Conservation (phyloP, 1,140 invertebrate genomes). For the Drosophila ohnishii region DNA sequence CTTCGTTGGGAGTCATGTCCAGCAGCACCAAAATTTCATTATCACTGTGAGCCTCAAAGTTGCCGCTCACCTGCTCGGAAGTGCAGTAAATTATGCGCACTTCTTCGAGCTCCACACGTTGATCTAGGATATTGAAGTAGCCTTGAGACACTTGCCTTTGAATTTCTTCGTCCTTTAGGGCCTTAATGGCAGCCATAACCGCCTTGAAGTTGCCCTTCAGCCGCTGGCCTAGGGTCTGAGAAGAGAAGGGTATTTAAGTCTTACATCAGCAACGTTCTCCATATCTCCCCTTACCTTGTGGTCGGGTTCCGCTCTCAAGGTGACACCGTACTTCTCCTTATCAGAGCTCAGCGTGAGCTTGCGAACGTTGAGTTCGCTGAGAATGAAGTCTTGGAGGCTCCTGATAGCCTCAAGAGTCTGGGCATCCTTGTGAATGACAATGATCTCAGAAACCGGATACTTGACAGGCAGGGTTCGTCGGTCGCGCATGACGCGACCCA, state of each 20-base stretch:
- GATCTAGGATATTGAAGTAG: conserved; percentile 88
- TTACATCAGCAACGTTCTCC: not conserved
- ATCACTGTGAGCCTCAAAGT: conserved; percentile 95
- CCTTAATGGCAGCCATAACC: conserved; percentile 92
- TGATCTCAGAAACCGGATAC: conserved; percentile 97
- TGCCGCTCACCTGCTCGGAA: conserved; percentile 83
- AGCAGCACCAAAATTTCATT: conserved; percentile 92
- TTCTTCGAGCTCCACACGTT: conserved; percentile 91
- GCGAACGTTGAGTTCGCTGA: conserved; percentile 97
- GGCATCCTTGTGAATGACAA: conserved; percentile 95
- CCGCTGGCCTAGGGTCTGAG: conserved; percentile 89
- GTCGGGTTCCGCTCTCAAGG: conserved; percentile 96
- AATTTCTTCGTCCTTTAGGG: conserved; percentile 91
- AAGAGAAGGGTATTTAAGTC: not conserved
- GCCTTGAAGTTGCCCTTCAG: conserved; percentile 95
- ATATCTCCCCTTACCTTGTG: conserved; percentile 84
- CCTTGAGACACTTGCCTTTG: conserved; percentile 90
- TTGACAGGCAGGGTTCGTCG: conserved; percentile 97
- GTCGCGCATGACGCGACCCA: conserved; percentile 96
- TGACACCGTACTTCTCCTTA: conserved; percentile 96
- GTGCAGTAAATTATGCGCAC: conserved; percentile 93
- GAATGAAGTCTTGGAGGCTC: conserved; percentile 92
- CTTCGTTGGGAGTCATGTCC: conserved; percentile 92
- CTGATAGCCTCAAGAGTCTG: conserved; percentile 91
- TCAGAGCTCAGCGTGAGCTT: conserved; percentile 94